Evolutionary conservation across 2,113 vertebrate species (phyloP), one percentile per base, ranked within the genome.

Genomic region (Dromaius novaehollandiae): DNA sequence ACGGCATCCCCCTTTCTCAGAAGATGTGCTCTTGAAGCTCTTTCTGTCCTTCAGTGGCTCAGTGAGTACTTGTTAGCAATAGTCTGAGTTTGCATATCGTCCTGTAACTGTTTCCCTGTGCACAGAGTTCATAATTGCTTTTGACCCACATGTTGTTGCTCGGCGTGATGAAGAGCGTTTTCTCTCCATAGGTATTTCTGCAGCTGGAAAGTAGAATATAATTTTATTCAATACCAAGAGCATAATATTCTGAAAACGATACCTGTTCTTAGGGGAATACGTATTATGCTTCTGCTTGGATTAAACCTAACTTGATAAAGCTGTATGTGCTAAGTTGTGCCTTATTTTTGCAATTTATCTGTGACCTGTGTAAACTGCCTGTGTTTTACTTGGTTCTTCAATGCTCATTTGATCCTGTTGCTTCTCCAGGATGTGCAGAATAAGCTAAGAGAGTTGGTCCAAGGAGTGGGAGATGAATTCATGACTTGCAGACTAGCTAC

Each of bases 41-140:
- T 99, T 99, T 77, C 98, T 99, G 73, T 99, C 99, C 2, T 99
- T 99, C 97, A 99, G 97, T 13, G 99, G 99, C 91, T 98, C 99
- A 2, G 99, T 99, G 96, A 93, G 99, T 99, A 25, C 30, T 81
- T 75, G 25, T 46, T 38, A 85, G 44, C 68, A 32, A 7, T 40
- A 74, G 46, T 40, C 70, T 22, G 69, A 74, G 48, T 78, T 68
- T 89, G 70, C 48, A 4, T 38, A 13, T 85, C 53, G 51, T 76
- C 40, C 76, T 73, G 50, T 60, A 25, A 12, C 36, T 76, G 82
- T 51, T 46, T 42, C 0, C 0, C 89, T 80, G 89, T 48, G 42
- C 82, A 55, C 70, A 66, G 80, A 3, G 6, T 51, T 78, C 69
- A 25, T 44, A 81, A 50, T 17, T 90, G 93, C 55, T 93, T 78